Conservation (phyloP, 1,140 invertebrate species). For the Drosophila ficusphila region DNA sequence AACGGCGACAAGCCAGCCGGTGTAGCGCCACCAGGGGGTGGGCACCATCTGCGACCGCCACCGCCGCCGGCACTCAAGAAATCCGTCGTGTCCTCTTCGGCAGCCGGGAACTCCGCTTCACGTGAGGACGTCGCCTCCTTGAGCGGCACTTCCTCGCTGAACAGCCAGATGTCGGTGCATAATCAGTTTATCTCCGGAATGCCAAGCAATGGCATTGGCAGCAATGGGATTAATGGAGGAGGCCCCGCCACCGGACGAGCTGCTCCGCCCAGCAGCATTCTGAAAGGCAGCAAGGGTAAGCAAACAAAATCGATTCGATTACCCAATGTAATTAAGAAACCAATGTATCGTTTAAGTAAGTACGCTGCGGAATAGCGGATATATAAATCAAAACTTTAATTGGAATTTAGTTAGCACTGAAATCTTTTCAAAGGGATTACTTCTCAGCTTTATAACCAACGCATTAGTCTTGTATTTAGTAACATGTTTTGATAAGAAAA, state of each 20-base stretch:
- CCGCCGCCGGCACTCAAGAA: slow-evolving; percentile 67
- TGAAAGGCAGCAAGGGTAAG: slow-evolving; percentile 74
- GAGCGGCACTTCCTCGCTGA: slow-evolving; percentile 61
- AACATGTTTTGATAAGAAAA: too few species aligned
- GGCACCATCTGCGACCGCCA: slow-evolving; percentile 36
- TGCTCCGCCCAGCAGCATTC: slow-evolving; percentile 57
- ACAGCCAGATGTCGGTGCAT: slow-evolving; percentile 65
- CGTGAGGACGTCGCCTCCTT: slow-evolving; percentile 74
- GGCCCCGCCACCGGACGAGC: slow-evolving; percentile 11
- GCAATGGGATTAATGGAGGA: slow-evolving; percentile 45
- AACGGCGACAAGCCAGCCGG: slow-evolving; percentile 38
- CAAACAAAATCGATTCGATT: background rate
- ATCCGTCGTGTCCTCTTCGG: slow-evolving; percentile 4
- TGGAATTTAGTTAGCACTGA: too few species aligned
- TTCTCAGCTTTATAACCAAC: too few species aligned
- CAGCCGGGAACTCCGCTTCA: slow-evolving; percentile 47
- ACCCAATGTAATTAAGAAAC: too few species aligned
- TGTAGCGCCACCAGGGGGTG: slow-evolving; percentile 37
- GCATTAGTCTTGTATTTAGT: too few species aligned
- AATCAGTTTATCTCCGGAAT: slow-evolving; percentile 49
- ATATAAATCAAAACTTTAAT: too few species aligned
- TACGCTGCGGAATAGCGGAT: too few species aligned
- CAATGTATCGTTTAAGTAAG: too few species aligned
- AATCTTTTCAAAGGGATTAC: too few species aligned
- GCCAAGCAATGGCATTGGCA: slow-evolving; percentile 19